A percentile compares a stretch with the other conserved stretches of the same genome.
These are phyloP conservation scores for Rhynchophorus ferrugineus DNA, from an alignment of 1,140 invertebrate genomes.

Conservation along the genomic window DNA sequence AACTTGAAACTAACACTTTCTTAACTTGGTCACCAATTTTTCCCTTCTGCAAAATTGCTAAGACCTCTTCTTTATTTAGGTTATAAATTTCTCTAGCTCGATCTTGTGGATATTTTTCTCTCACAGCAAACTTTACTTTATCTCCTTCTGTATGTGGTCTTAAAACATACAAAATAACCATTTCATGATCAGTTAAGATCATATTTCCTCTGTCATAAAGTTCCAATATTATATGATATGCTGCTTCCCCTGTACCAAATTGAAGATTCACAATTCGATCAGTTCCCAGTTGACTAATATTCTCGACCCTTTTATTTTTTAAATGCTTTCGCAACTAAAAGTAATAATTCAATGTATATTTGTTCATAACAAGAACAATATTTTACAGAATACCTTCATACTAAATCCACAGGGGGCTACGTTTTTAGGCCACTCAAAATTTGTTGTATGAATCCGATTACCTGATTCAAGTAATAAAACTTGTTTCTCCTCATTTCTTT, in stretches of 20 bases:
- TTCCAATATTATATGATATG: slow-evolving; percentile 94
- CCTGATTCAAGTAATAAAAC: slow-evolving; percentile 92
- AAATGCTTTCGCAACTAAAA: slow-evolving; percentile 90
- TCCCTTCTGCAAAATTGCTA: slow-evolving; percentile 54
- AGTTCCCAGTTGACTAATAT: slow-evolving; percentile 72
- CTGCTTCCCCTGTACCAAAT: slow-evolving; percentile 90
- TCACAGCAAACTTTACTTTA: slow-evolving; percentile 85
- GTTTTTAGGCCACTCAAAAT: slow-evolving; percentile 98
- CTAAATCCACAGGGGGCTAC: slow-evolving; percentile 89
- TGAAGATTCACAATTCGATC: slow-evolving; percentile 89
- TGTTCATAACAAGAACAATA: neutral
- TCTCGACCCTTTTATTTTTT: slow-evolving; percentile 90
- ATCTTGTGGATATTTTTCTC: slow-evolving; percentile 82
- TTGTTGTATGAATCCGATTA: slow-evolving; percentile 85
- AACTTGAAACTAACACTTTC: slow-evolving; percentile 74
- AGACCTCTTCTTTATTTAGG: slow-evolving; percentile 37
- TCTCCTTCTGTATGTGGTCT: slow-evolving; percentile 90
- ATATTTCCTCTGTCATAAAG: slow-evolving; percentile 97
- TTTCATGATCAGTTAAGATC: slow-evolving; percentile 85
- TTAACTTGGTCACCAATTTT: slow-evolving; percentile 74
- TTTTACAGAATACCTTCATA: slow-evolving; percentile 72
- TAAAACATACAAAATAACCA: slow-evolving; percentile 88
- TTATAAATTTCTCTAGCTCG: slow-evolving; percentile 57
- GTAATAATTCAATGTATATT: slow-evolving; percentile 12
- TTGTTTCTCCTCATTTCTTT: slow-evolving; percentile 73